Conservation (phyloP, 2,113 vertebrate species). For the Lipotes vexillifer region DNA sequence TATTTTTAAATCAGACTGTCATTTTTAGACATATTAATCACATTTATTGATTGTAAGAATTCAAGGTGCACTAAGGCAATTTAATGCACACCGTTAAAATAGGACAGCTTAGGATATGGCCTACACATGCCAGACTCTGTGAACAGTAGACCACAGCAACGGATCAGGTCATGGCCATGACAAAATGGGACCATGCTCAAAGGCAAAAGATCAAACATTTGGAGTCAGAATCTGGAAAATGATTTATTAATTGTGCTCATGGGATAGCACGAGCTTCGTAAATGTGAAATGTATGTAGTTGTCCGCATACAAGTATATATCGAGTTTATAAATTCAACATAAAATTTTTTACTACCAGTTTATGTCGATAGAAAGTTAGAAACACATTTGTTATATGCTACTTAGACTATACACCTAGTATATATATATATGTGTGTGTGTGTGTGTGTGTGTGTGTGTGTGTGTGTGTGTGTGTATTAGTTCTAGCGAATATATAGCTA, state of each 20-base stretch:
- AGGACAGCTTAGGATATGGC: not conserved
- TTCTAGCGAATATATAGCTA: not conserved
- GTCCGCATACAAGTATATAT: not conserved
- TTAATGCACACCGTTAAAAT: not conserved
- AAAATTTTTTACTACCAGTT: not conserved
- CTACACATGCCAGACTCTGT: not conserved
- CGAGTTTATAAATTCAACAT: not conserved
- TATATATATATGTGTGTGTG: not conserved
- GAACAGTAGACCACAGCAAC: not conserved
- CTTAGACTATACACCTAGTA: not conserved
- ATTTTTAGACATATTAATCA: conserved; percentile 29
- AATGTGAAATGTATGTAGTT: not conserved
- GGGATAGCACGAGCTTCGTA: not conserved
- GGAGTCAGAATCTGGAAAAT: not conserved
- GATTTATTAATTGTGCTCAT: not conserved
- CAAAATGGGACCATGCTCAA: not conserved
- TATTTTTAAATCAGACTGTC: conserved; percentile 29
- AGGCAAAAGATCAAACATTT: not conserved
- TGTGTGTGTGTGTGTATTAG: not conserved
- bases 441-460: too few species aligned
- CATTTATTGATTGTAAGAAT: conserved; percentile 15
- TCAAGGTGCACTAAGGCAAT: not conserved
- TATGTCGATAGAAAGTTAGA: not conserved
- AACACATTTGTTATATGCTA: not conserved
- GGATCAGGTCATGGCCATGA: not conserved